A percentile compares a stretch with the other conserved stretches of the same genome.
phyloP scores from a whole-genome alignment of 2,888 invertebrate genomes.

The Drosophila seclusa region DNA sequence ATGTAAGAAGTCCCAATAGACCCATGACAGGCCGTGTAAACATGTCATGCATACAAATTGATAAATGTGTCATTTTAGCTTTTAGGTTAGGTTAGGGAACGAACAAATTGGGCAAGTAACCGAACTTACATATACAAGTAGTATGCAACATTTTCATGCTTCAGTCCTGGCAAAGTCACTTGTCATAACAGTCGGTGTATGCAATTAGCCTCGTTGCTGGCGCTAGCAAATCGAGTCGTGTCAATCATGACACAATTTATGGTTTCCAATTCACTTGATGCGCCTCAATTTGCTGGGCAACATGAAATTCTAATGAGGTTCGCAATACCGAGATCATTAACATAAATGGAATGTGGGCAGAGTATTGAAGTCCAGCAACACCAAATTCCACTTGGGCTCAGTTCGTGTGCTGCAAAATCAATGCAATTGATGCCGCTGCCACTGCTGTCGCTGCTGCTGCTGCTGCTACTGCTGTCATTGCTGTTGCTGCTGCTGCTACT shows the following conservation, averaged over 20 bases:
- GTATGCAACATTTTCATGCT: background rate
- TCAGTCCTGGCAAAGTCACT: slow-evolving; percentile 2
- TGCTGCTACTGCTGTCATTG: background rate
- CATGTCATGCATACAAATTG: background rate
- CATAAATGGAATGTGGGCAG: slow-evolving; percentile 67
- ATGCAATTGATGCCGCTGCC: slow-evolving; percentile 56
- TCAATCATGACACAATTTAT: slow-evolving; percentile 60
- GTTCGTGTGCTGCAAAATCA: slow-evolving; percentile 65
- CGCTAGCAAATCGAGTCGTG: slow-evolving; percentile 26
- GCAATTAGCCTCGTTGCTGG: slow-evolving; percentile 39
- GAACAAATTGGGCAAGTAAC: background rate
- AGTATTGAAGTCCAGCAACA: slow-evolving; percentile 3
- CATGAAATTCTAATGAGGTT: slow-evolving; percentile 48
- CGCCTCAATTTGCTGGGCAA: slow-evolving; percentile 41
- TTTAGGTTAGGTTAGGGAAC: background rate
- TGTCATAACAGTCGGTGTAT: slow-evolving; percentile 15
- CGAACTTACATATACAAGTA: background rate
- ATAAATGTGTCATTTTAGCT: background rate
- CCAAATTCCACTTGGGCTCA: background rate
- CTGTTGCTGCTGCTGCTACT: background rate
- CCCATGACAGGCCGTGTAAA: background rate
- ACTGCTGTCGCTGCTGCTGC: background rate
- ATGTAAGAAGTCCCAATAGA: background rate
- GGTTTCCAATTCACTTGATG: slow-evolving; percentile 28
- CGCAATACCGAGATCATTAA: slow-evolving; percentile 63